phyloP scores from a whole-genome alignment of 64 coral and sea anemone genomes.

The Orbicella faveolata region DNA sequence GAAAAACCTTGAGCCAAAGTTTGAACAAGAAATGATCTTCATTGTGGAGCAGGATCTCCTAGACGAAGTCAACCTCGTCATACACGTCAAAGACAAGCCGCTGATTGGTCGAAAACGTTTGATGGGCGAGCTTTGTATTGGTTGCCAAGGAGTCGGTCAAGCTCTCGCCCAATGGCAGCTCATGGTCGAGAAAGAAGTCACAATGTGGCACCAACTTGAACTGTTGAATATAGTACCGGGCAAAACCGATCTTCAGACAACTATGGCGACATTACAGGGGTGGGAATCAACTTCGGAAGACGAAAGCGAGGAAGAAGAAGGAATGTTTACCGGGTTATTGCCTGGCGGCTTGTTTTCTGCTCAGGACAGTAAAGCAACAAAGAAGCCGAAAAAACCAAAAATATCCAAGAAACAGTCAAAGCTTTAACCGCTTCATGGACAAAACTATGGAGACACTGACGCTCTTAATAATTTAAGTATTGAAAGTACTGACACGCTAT shows the following conservation, averaged over 20 bases:
- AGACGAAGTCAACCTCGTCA: constrained; percentile 74
- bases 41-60: constrained; percentile 49
- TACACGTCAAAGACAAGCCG: constrained; percentile 83
- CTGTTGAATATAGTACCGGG: constrained; percentile 85
- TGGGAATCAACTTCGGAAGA: constrained; percentile 63
- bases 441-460: too few species aligned
- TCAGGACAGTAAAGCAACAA: constrained; percentile 26
- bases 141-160: constrained; percentile 70
- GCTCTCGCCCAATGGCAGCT: constrained; percentile 81
- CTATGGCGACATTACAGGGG: constrained; percentile 67
- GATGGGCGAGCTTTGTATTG: constrained; percentile 81
- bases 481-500: too few species aligned
- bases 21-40: constrained; percentile 61
- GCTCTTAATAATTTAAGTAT: too few species aligned
- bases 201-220: constrained; percentile 86
- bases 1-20: constrained; percentile 88
- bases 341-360: constrained; percentile 69
- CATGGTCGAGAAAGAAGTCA: constrained; percentile 77
- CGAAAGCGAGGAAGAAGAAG: constrained; percentile 72
- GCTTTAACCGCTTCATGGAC: neutral
- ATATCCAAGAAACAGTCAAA: constrained; percentile 22
- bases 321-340: constrained; percentile 55
- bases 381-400: constrained; percentile 30
- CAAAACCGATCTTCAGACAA: constrained; percentile 77
- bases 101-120: constrained; percentile 71